Percentiles rank a stretch among this genome's conserved stretches.
Evolutionary conservation across 2,113 vertebrate genomes (phyloP).

Genomic region (Cyanoliseus patagonus): DNA sequence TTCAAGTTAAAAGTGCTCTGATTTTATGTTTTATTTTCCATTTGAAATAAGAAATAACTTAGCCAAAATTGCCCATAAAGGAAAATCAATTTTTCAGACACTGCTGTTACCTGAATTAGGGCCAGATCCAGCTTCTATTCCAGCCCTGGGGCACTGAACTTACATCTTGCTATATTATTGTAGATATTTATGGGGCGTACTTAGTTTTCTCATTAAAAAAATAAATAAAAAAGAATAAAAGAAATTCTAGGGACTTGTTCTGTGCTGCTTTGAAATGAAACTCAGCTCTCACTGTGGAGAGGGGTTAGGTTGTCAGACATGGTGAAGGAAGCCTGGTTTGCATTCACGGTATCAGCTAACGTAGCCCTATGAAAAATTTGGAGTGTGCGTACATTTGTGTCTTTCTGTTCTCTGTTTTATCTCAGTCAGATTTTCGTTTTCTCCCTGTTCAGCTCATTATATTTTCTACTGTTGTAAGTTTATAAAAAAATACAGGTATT

Average conservation of each 20-base stretch:
- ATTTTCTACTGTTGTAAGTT: not conserved
- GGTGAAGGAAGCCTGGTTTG: not conserved
- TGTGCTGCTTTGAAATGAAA: not conserved
- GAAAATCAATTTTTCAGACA: not conserved
- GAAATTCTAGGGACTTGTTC: not conserved
- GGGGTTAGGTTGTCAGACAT: not conserved
- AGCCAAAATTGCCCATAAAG: not conserved
- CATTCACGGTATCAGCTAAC: not conserved
- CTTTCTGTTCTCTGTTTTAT: not conserved
- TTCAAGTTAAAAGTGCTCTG: not conserved
- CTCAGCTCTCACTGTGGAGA: not conserved
- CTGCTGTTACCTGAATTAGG: not conserved
- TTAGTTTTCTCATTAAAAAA: not conserved
- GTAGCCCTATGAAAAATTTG: not conserved
- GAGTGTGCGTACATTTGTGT: fast-evolving
- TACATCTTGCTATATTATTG: not conserved
- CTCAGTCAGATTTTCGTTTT: not conserved
- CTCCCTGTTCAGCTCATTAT: not conserved
- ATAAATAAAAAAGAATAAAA: not conserved
- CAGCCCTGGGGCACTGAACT: not conserved
- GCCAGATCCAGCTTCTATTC: not conserved
- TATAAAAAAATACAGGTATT: not conserved
- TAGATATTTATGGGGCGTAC: not conserved
- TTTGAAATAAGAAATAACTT: not conserved
- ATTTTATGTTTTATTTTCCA: not conserved